phyloP scores from a whole-genome alignment of 2,888 invertebrate species.

The Aphidoletes aphidimyza region DNA sequence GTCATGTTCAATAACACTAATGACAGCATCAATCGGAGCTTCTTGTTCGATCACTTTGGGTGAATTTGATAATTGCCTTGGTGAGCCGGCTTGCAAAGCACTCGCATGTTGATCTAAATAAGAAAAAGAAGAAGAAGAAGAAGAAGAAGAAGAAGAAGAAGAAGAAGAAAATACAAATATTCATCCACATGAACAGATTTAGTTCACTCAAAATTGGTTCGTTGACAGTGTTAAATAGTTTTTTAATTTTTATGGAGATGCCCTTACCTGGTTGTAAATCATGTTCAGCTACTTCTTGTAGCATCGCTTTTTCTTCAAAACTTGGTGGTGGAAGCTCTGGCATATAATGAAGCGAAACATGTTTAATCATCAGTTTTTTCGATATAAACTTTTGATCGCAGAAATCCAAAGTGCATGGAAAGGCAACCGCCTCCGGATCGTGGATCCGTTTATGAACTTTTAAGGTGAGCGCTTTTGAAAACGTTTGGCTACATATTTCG shows the following conservation, averaged over 20 bases:
- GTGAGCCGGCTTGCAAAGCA: neutral
- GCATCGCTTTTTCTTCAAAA: constrained; percentile 55
- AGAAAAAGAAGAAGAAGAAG: neutral
- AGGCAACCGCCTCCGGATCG: constrained; percentile 74
- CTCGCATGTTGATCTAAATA: neutral
- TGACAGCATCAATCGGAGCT: constrained; percentile 20
- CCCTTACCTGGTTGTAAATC: neutral
- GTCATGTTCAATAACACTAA: neutral
- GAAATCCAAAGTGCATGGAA: constrained; percentile 75
- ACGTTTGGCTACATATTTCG: constrained; percentile 82
- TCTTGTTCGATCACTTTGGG: constrained; percentile 58
- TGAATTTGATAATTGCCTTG: neutral
- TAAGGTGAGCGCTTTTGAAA: constrained; percentile 79
- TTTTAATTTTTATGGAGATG: neutral
- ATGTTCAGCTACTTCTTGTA: neutral
- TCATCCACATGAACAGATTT: no score
- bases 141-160: no score
- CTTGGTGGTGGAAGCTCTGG: constrained; percentile 58
- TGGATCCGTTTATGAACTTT: constrained; percentile 88
- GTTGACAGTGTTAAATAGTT: no score
- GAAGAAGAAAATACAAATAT: no score
- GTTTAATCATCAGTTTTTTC: constrained; percentile 79
- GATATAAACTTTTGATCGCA: constrained; percentile 85
- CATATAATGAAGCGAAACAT: constrained; percentile 73
- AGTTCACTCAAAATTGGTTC: no score